Percentiles rank a stretch among this genome's conserved stretches.
These are phyloP conservation scores for Blomia tropicalis DNA, from an alignment of 2,888 invertebrate genomes.

Conservation along the genomic window DNA sequence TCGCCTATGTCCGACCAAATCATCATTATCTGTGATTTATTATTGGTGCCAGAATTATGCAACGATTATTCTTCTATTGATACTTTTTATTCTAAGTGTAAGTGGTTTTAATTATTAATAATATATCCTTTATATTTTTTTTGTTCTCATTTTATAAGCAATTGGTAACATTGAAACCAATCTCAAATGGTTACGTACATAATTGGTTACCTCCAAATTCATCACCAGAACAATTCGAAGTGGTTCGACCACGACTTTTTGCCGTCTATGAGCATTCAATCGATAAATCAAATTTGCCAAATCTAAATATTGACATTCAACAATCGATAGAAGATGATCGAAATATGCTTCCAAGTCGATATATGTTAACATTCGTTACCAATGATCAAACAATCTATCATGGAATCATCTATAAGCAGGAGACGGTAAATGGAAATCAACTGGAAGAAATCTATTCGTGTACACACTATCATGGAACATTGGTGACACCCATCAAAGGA, in stretches of 20 bases:
- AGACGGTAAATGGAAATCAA: neutral
- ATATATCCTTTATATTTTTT: neutral
- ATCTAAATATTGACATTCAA: neutral
- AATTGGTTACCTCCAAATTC: neutral
- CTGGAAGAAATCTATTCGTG: neutral
- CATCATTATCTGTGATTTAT: neutral
- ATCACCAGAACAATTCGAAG: neutral
- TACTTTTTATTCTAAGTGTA: conserved; percentile 8
- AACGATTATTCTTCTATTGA: no score
- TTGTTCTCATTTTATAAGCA: no score
- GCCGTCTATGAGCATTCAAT: neutral
- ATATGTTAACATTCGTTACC: neutral
- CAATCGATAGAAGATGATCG: no score
- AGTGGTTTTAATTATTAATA: neutral
- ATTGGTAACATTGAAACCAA: no score
- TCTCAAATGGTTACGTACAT: no score
- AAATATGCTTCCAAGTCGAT: neutral
- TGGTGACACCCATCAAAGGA: neutral
- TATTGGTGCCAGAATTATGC: no score
- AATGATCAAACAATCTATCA: neutral
- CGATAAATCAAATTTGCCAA: neutral
- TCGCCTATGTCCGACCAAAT: no score
- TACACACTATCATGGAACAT: neutral
- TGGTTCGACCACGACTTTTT: neutral
- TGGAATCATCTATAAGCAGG: neutral